These are phyloP conservation scores for Vulpes vulpes DNA, from an alignment of 2,113 vertebrate genomes.

Conservation along the genomic window DNA sequence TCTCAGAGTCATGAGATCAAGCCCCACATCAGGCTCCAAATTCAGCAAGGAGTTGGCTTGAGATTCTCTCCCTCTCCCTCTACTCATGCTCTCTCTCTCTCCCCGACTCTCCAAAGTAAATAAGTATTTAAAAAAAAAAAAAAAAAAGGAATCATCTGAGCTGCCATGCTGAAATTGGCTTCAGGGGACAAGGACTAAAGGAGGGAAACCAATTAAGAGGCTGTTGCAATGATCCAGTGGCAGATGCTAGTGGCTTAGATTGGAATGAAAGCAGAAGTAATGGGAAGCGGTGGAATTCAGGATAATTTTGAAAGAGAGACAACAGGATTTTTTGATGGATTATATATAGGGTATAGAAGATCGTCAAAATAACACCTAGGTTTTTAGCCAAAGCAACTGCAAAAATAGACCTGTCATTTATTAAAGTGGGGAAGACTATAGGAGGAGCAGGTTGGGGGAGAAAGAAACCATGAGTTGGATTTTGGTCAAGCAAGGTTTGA, in stretches of 20 bases:
- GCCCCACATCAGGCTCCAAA: neutral
- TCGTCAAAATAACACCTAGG: neutral
- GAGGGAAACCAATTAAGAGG: neutral
- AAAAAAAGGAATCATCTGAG: neutral
- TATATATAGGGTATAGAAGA: neutral
- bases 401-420: neutral
- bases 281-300: neutral
- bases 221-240: neutral
- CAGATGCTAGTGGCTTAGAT: neutral
- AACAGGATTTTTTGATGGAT: neutral
- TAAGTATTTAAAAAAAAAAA: neutral
- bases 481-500: neutral
- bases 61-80: neutral
- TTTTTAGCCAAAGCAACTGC: conserved; percentile 2
- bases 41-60: neutral
- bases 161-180: neutral
- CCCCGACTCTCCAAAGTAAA: neutral
- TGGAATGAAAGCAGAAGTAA: neutral
- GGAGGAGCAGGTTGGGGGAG: neutral
- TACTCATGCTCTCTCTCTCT: neutral
- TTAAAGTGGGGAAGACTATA: neutral
- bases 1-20: too few relatives aligned
- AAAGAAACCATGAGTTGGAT: neutral
- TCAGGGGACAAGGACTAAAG: neutral
- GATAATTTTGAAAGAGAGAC: neutral